Conservation (phyloP, 2,888 invertebrate species). For the Chymomyza procnemis region DNA sequence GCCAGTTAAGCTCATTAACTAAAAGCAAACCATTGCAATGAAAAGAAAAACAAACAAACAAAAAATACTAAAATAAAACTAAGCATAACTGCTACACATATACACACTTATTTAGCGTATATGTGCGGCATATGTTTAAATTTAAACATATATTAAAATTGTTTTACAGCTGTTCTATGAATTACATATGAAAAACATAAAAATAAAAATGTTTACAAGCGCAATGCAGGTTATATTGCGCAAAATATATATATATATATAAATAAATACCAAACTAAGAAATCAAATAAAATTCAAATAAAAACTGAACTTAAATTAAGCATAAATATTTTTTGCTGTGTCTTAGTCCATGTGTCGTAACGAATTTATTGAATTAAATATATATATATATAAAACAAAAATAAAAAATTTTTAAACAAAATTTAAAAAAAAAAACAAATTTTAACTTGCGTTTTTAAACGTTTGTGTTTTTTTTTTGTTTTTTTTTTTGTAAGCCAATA, state of each 20-base stretch:
- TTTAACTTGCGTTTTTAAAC: slow-evolving; percentile 37
- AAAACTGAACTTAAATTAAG: slow-evolving; percentile 57
- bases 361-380: slow-evolving; percentile 76
- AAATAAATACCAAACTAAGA: slow-evolving; percentile 30
- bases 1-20: background rate
- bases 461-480: too few species aligned
- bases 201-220: slow-evolving; percentile 64
- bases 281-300: slow-evolving; percentile 22
- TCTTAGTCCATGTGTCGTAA: slow-evolving; percentile 79
- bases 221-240: slow-evolving; percentile 24
- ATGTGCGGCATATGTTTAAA: background rate
- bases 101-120: slow-evolving; percentile 32
- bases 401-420: too few species aligned
- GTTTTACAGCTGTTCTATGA: slow-evolving; percentile 60
- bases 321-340: slow-evolving; percentile 77
- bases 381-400: slow-evolving; percentile 31
- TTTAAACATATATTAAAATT: slow-evolving; percentile 25
- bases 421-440: slow-evolving; percentile 19
- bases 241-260: slow-evolving; percentile 22
- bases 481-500: slow-evolving; percentile 29
- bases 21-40: slow-evolving; percentile 5
- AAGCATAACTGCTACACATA: slow-evolving; percentile 28
- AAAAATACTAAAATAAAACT: slow-evolving; percentile 31
- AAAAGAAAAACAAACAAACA: slow-evolving; percentile 18
- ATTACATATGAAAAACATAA: slow-evolving; percentile 47